These are phyloP conservation scores for Cryptops parisi DNA, from an alignment of 2,888 invertebrate genomes.

Conservation along the genomic window DNA sequence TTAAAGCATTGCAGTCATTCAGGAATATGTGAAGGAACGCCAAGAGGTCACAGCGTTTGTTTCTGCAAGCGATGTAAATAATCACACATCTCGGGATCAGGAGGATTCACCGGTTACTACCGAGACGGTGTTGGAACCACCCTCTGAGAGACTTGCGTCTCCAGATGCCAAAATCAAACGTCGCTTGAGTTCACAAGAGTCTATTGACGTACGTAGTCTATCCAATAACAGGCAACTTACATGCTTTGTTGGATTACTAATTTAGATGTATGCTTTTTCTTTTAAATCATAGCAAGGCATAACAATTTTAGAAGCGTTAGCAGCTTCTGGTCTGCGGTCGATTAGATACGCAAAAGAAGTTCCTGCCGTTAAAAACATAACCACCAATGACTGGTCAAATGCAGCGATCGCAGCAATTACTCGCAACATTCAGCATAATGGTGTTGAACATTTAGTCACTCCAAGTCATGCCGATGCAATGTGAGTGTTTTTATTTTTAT, in stretches of 20 bases:
- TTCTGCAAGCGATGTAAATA: too few relatives aligned
- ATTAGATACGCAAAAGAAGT: conserved; percentile 94
- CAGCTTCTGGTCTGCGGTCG: conserved; percentile 89
- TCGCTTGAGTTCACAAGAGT: background rate
- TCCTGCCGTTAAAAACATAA: conserved; percentile 55
- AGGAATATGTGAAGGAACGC: conserved; percentile 12
- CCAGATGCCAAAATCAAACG: too few relatives aligned
- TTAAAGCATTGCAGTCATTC: conserved; percentile 20
- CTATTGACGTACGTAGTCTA: background rate
- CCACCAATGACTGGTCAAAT: conserved; percentile 81
- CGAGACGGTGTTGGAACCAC: too few relatives aligned
- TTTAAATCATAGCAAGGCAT: conserved; percentile 40
- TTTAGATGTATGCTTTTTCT: background rate
- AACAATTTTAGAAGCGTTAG: conserved; percentile 75
- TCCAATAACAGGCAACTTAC: too few relatives aligned
- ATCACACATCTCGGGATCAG: too few relatives aligned
- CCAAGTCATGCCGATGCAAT: conserved; percentile 75
- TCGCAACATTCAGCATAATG: conserved; percentile 59
- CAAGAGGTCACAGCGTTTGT: background rate
- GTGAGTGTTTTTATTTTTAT: conserved; percentile 40
- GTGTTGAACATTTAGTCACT: conserved; percentile 54
- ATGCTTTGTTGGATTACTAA: too few relatives aligned
- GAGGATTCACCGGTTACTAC: too few relatives aligned
- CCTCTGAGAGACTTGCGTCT: too few relatives aligned
- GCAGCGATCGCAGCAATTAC: conserved; percentile 75